phyloP scores from a whole-genome alignment of 2,888 invertebrate species.

The Aelia acuminata region DNA sequence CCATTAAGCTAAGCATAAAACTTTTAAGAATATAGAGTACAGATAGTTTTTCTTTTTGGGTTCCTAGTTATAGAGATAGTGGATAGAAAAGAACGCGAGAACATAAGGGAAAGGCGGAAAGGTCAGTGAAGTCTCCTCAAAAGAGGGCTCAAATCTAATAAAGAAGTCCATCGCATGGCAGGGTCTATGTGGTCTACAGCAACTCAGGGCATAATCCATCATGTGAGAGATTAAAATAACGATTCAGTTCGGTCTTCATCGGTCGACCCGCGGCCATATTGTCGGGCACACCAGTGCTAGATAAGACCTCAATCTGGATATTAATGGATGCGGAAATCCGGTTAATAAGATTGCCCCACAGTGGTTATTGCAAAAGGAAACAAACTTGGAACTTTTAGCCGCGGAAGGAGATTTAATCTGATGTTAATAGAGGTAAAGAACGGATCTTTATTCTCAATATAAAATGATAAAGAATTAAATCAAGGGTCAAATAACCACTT shows the following conservation, averaged over 20 bases:
- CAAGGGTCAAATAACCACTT: conserved; percentile 13
- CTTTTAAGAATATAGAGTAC: neutral
- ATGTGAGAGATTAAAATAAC: conserved; percentile 7
- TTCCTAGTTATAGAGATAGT: neutral
- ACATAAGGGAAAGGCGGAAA: neutral
- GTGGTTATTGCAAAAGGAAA: conserved; percentile 38
- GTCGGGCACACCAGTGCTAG: neutral
- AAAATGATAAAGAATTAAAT: conserved; percentile 6
- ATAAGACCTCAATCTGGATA: conserved; percentile 23
- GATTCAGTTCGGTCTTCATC: neutral
- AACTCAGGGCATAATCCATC: neutral
- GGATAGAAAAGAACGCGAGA: neutral
- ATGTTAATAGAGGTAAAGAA: conserved; percentile 39
- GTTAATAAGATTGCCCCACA: conserved; percentile 23
- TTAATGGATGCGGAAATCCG: conserved; percentile 29
- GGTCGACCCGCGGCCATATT: neutral
- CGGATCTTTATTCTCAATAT: conserved; percentile 10
- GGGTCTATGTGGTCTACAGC: neutral
- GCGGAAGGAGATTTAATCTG: neutral
- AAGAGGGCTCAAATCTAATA: conserved; percentile 23
- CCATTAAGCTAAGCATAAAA: no score
- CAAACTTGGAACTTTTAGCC: conserved; percentile 16
- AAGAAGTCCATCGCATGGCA: conserved; percentile 21
- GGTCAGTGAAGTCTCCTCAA: neutral
- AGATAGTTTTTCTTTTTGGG: neutral